Conservation (phyloP, 2,888 invertebrate species). For the Mesorhabditis sp. region DNA sequence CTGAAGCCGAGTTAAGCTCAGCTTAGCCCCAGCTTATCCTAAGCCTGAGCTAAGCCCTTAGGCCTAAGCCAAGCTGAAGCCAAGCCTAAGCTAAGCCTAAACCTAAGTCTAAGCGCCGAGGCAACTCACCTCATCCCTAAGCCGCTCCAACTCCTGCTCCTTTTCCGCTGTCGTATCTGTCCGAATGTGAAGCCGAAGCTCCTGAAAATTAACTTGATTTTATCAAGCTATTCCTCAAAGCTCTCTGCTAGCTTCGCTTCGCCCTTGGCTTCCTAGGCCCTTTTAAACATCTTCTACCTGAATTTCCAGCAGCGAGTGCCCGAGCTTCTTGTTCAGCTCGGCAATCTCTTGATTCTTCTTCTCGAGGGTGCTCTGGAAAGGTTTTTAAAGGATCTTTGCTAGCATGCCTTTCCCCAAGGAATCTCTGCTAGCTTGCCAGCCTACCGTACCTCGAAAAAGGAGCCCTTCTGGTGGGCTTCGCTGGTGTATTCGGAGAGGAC, state of each 20-base stretch:
- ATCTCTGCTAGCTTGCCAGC: not conserved
- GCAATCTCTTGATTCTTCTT: not conserved
- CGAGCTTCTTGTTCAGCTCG: conserved; percentile 6
- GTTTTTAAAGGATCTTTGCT: not conserved
- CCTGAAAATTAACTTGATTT: not conserved
- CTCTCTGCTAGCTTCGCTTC: no score
- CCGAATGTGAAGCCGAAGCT: conserved; percentile 2
- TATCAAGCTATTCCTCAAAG: not conserved
- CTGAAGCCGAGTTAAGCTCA: no score
- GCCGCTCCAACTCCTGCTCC: conserved; percentile 48
- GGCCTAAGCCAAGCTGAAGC: no score
- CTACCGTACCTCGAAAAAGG: not conserved
- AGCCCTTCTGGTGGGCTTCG: not conserved
- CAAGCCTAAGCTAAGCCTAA: no score
- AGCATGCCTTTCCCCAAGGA: not conserved
- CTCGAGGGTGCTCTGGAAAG: not conserved
- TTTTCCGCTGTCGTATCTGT: conserved; percentile 34
- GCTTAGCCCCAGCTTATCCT: no score
- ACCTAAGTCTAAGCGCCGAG: no score
- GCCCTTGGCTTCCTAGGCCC: no score
- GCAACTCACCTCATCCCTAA: conserved; percentile 27
- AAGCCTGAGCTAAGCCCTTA: no score
- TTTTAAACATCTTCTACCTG: not conserved
- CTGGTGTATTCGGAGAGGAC: conserved; percentile 1
- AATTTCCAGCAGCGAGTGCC: not conserved